phyloP scores from a whole-genome alignment of 2,797 vertebrate genomes.

The Dromococcyx pavoninus region DNA sequence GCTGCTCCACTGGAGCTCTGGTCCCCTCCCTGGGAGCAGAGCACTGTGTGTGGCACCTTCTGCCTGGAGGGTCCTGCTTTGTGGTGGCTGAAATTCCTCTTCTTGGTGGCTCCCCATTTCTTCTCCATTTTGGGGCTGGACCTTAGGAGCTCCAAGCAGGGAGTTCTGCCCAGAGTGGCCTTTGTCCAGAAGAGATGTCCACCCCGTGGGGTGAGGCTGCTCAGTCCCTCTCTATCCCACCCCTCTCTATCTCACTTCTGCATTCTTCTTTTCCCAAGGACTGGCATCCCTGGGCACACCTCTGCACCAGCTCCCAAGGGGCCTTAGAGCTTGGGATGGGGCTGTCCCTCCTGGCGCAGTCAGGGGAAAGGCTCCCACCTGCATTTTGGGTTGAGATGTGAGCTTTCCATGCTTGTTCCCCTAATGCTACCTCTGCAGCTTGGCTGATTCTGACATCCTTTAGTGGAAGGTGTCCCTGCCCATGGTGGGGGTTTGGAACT shows the following conservation, averaged over 20 bases:
- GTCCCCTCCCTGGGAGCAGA: neutral
- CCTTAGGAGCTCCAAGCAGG: neutral
- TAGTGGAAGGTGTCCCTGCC: too few species aligned
- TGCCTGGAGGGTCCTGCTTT: rapidly evolving
- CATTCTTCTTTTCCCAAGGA: neutral
- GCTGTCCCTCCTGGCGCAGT: rapidly evolving
- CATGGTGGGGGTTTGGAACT: too few species aligned
- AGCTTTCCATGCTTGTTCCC: neutral
- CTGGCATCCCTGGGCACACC: neutral
- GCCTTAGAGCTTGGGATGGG: neutral
- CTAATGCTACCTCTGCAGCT: neutral
- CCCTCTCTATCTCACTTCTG: neutral
- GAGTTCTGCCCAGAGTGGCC: neutral
- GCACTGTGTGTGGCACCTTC: neutral
- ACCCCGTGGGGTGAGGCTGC: rapidly evolving
- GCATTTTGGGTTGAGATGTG: neutral
- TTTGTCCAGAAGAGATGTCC: neutral
- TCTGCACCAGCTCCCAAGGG: neutral
- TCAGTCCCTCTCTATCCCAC: too few species aligned
- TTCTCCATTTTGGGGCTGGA: neutral
- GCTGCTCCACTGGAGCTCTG: rapidly evolving
- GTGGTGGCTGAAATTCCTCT: neutral
- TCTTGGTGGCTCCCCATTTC: neutral
- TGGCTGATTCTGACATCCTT: neutral
- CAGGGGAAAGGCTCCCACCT: neutral